Percentiles rank a stretch among this genome's conserved stretches.
Conservation (phyloP, 2,113 vertebrate species). For the Asarcornis scutulata region DNA sequence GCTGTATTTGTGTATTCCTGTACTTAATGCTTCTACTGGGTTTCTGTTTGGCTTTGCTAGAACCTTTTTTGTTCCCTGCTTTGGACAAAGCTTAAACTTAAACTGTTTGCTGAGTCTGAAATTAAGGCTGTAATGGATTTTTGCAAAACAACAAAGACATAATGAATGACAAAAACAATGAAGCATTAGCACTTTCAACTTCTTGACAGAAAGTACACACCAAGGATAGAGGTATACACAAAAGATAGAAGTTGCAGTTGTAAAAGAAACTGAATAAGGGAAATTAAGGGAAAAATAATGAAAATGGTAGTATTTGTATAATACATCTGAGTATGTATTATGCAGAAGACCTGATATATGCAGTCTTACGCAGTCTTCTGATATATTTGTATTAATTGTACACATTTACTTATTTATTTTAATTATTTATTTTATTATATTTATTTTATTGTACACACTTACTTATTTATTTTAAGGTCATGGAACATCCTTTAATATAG, state of each 20-base stretch:
- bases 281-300: not conserved
- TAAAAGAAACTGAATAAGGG: not conserved
- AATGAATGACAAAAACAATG: not conserved
- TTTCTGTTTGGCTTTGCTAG: not conserved
- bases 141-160: not conserved
- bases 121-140: not conserved
- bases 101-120: not conserved
- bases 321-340: not conserved
- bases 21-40: not conserved
- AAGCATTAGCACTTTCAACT: not conserved
- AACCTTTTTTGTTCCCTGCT: not conserved
- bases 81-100: not conserved
- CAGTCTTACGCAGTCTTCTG: not conserved
- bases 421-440: constrained; percentile 71
- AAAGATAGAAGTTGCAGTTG: not conserved
- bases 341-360: too few species aligned
- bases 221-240: not conserved
- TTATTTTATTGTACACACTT: not conserved
- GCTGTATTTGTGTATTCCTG: not conserved
- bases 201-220: not conserved
- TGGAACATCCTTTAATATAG: constrained; percentile 85
- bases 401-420: not conserved
- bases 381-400: not conserved
- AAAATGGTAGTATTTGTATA: not conserved
- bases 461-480: constrained; percentile 80